Evolutionary conservation across 1,140 invertebrate genomes (phyloP), one percentile per base, ranked within the genome.

Genomic region (Aphidius ervi): DNA sequence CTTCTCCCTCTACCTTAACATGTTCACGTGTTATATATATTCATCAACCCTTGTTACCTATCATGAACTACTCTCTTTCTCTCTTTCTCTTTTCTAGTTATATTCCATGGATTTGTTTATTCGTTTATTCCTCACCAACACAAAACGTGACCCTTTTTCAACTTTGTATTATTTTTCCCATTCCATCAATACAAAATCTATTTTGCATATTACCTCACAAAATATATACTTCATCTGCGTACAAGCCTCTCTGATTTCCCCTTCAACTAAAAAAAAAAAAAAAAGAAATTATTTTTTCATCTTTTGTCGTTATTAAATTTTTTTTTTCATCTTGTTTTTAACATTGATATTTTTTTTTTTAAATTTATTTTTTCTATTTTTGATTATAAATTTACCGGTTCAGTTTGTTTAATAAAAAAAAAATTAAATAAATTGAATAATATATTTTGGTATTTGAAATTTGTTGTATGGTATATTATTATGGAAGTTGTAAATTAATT

Each of bases 141-240:
- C 23, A 31, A 31, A 31, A 31, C 23, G 23, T 31, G 23, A 31
- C 40, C 16, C 52, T 37, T 39, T 52, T 40, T 41, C 37, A 39
- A 10, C 42, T 47, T 45, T 56, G 42, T 42, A 40, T 45, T 40
- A 53, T 58, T 52, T 31, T 48, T 41, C 46, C 20, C 41, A 9
- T 31, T 31, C 23, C 23, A 40, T 52, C 6, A 45, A 42, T 56
- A 40, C 54, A 42, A 46, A 9, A 56, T 37, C 66, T 63, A 16
- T 48, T 65, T 65, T 65, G 66, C 66, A 65, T 67, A 65, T 65
- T 64, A 65, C 63, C 58, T 52, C 63, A 53, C 63, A 56, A 31
- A 31, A 31, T 31, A 31, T 31, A 59, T 54, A 56, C 56, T 59
- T 60, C 49, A 43, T 61, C 47, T 50, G 43, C 42, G 42, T 62